These are phyloP conservation scores for Pseudeuparius sepicola DNA, from an alignment of 2,888 invertebrate genomes.

Conservation along the genomic window DNA sequence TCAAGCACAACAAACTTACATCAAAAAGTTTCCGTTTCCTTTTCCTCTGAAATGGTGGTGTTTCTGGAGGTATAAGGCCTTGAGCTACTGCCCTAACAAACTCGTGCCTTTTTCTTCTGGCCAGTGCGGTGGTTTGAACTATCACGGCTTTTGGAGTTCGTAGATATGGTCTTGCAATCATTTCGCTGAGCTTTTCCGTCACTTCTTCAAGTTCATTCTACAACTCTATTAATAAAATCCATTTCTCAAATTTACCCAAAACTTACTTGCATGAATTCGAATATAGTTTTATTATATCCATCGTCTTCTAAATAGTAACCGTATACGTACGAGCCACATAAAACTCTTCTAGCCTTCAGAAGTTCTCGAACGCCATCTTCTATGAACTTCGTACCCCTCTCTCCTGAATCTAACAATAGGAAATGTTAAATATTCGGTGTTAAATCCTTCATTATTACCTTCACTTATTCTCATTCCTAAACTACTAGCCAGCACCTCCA, in stretches of 20 bases:
- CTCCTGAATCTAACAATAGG: slow-evolving; percentile 33
- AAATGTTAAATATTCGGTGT: too few species aligned
- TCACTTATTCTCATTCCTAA: slow-evolving; percentile 37
- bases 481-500: slow-evolving; percentile 49
- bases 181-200: slow-evolving; percentile 54
- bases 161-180: slow-evolving; percentile 53
- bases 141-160: slow-evolving; percentile 52
- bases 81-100: slow-evolving; percentile 52
- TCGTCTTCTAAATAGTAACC: slow-evolving; percentile 56
- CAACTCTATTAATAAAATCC: too few species aligned
- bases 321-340: slow-evolving; percentile 59
- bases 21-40: slow-evolving; percentile 40
- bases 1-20: slow-evolving; percentile 31
- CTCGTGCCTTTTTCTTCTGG: slow-evolving; percentile 51
- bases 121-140: slow-evolving; percentile 49
- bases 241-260: not conserved
- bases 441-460: too few species aligned
- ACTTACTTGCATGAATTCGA: slow-evolving; percentile 57
- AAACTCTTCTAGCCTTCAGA: slow-evolving; percentile 49
- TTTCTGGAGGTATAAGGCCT: slow-evolving; percentile 47
- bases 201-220: slow-evolving; percentile 58
- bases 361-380: slow-evolving; percentile 55
- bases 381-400: slow-evolving; percentile 45
- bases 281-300: slow-evolving; percentile 55
- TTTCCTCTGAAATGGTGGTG: slow-evolving; percentile 49